phyloP scores from a whole-genome alignment of 2,888 invertebrate genomes.

The Zeuzera pyrina region DNA sequence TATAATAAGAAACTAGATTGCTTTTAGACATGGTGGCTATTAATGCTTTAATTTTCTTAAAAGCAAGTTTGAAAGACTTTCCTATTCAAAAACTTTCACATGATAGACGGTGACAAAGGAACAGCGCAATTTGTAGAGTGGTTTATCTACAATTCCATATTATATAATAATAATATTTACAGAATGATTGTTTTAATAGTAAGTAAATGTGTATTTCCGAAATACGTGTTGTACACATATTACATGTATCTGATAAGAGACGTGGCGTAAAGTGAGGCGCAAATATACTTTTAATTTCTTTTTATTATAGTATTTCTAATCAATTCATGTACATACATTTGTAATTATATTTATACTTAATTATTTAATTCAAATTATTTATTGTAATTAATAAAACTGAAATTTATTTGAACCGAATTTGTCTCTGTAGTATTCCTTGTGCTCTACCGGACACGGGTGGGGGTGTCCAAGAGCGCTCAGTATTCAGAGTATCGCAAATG shows the following conservation, averaged over 20 bases:
- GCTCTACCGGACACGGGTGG: constrained; percentile 27
- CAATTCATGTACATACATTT: neutral
- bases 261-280: neutral
- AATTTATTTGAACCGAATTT: no score
- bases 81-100: constrained; percentile 65
- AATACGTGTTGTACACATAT: no score
- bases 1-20: constrained; percentile 19
- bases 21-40: constrained; percentile 45
- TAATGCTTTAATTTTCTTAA: constrained; percentile 70
- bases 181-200: no score
- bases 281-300: no score
- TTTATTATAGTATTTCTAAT: neutral
- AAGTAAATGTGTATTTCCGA: no score
- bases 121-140: constrained; percentile 38
- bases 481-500: constrained; percentile 74
- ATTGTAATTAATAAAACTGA: no score
- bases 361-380: neutral
- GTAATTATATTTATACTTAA: no score
- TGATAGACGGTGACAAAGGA: constrained; percentile 57
- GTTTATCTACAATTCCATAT: no score
- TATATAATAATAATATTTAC: no score
- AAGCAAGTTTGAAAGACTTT: constrained; percentile 69
- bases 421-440: constrained; percentile 31
- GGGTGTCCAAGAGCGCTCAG: constrained; percentile 59
- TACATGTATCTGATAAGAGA: no score